These are phyloP conservation scores for Axis porcinus DNA, from an alignment of 2,113 vertebrate species.

Conservation along the genomic window DNA sequence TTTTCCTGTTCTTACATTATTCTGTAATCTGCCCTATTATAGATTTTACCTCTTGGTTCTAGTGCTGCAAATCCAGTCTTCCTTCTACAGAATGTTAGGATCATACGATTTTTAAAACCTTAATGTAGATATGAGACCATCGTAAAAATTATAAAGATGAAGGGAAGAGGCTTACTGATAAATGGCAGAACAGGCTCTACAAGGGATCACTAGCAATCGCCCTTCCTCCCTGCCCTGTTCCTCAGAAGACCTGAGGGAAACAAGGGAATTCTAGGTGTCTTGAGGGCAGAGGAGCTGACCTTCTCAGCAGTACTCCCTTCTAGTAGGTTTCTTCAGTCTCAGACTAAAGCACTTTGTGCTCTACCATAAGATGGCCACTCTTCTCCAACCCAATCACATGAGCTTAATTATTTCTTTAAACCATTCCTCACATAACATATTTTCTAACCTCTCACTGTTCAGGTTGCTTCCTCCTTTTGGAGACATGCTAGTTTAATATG, in stretches of 20 bases:
- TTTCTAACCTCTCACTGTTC: neutral
- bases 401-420: neutral
- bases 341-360: neutral
- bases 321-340: neutral
- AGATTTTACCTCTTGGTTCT: neutral
- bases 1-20: neutral
- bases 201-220: neutral
- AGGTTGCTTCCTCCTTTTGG: neutral
- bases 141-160: neutral
- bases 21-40: neutral
- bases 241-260: neutral
- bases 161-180: neutral
- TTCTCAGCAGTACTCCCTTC: neutral
- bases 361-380: neutral
- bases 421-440: neutral
- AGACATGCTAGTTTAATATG: neutral
- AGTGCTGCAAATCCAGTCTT: neutral
- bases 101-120: neutral
- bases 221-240: neutral
- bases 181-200: neutral
- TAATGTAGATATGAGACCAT: neutral
- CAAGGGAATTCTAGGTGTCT: neutral
- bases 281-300: neutral
- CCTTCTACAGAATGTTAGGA: neutral
- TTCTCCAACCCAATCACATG: neutral